phyloP scores from a whole-genome alignment of 2,888 invertebrate genomes.

The Pammene aurita region DNA sequence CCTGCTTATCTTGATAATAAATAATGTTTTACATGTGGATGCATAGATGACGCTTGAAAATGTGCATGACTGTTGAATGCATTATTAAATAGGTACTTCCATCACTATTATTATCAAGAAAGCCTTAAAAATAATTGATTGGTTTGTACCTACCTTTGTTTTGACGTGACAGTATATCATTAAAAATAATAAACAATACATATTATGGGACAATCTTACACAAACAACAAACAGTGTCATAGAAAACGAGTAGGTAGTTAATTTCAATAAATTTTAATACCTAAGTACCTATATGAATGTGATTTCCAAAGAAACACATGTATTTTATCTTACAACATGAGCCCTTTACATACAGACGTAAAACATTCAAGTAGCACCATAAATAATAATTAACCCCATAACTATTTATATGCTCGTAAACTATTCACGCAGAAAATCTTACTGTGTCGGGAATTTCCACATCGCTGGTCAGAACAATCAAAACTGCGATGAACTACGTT shows the following conservation, averaged over 20 bases:
- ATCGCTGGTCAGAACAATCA: conserved; percentile 20
- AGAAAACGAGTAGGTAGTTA: not conserved
- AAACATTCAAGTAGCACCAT: not conserved
- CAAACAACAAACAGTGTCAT: no score
- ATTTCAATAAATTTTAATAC: not conserved
- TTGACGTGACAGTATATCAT: no score
- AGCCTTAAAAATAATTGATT: not conserved
- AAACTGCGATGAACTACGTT: conserved; percentile 49
- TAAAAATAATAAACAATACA: no score
- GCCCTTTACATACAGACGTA: not conserved
- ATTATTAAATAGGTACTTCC: no score
- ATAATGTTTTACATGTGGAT: conserved; percentile 4
- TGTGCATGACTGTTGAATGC: not conserved
- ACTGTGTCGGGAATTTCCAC: conserved; percentile 22
- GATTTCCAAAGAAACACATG: not conserved
- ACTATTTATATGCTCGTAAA: conserved; percentile 8
- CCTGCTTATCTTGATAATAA: conserved; percentile 37
- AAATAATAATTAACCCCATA: conserved; percentile 1
- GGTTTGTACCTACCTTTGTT: not conserved
- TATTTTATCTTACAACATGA: not conserved
- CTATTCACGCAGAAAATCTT: not conserved
- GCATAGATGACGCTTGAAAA: not conserved
- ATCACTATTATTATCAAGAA: not conserved
- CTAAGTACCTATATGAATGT: not conserved
- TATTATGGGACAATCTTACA: no score